Conservation (phyloP, 2,888 invertebrate species). For the Cheilosia grossa region DNA sequence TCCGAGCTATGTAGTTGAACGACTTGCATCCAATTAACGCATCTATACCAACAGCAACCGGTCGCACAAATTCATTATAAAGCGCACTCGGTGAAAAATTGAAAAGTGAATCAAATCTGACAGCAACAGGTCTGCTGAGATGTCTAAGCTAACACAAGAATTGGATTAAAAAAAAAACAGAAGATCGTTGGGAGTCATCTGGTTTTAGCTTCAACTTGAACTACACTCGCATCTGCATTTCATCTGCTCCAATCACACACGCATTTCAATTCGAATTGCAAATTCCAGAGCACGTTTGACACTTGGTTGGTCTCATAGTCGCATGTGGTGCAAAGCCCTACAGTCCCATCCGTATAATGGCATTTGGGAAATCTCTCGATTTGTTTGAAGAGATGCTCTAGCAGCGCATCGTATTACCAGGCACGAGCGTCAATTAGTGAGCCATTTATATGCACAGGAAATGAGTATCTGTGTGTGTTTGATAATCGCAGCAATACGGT, state of each 20-base stretch:
- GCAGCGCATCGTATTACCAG: not conserved
- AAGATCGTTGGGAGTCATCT: not conserved
- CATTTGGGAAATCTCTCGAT: not conserved
- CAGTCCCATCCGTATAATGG: not conserved
- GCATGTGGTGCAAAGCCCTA: not conserved
- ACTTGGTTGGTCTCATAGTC: not conserved
- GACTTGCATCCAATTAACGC: no score
- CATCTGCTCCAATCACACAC: not conserved
- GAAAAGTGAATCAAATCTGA: not conserved
- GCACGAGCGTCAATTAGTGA: slow-evolving; percentile 10
- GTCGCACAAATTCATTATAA: not conserved
- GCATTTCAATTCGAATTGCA: not conserved
- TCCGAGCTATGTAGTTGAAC: no score
- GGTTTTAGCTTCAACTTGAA: not conserved
- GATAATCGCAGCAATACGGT: not conserved
- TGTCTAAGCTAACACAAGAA: not conserved
- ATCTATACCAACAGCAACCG: not conserved
- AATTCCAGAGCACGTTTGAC: not conserved
- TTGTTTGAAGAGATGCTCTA: not conserved
- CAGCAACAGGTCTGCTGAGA: not conserved
- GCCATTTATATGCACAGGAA: slow-evolving; percentile 1
- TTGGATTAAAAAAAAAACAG: slow-evolving; percentile 4
- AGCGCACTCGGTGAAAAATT: not conserved
- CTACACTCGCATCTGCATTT: not conserved
- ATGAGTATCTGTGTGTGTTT: not conserved